Evolutionary conservation across 2,113 vertebrate genomes (phyloP).

Genomic region (Calyptommatus sinebrachiatus): DNA sequence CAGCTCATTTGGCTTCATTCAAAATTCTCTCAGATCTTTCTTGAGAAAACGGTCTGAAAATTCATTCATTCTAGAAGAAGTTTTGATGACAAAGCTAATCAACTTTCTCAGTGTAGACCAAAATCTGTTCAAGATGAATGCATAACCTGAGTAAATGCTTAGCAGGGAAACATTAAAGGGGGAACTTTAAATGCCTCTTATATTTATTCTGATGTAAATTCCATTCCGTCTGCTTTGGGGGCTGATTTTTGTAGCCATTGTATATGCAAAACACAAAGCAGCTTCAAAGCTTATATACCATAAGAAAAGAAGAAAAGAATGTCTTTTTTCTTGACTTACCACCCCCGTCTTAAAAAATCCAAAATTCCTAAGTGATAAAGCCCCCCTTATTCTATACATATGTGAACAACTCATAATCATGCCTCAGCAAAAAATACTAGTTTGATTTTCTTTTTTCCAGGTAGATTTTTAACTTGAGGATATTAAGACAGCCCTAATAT

Average conservation of each 20-base stretch:
- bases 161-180: too few species aligned
- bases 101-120: background rate
- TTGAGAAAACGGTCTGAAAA: background rate
- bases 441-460: background rate
- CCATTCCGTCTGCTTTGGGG: background rate
- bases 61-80: background rate
- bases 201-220: background rate
- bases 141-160: background rate
- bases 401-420: background rate
- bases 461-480: background rate
- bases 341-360: background rate
- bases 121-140: constrained; percentile 1
- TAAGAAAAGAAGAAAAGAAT: background rate
- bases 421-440: too few species aligned
- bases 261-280: background rate
- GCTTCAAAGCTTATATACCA: constrained; percentile 6
- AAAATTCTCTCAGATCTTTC: background rate
- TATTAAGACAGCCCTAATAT: background rate
- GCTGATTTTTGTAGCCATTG: background rate
- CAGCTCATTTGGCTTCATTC: background rate
- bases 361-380: background rate
- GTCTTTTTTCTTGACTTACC: background rate
- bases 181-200: background rate
- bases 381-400: background rate
- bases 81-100: background rate